A percentile compares a stretch with the other conserved stretches of the same genome.
These are phyloP conservation scores for Mythimna lalbum DNA, from an alignment of 2,888 invertebrate species.

Conservation along the genomic window DNA sequence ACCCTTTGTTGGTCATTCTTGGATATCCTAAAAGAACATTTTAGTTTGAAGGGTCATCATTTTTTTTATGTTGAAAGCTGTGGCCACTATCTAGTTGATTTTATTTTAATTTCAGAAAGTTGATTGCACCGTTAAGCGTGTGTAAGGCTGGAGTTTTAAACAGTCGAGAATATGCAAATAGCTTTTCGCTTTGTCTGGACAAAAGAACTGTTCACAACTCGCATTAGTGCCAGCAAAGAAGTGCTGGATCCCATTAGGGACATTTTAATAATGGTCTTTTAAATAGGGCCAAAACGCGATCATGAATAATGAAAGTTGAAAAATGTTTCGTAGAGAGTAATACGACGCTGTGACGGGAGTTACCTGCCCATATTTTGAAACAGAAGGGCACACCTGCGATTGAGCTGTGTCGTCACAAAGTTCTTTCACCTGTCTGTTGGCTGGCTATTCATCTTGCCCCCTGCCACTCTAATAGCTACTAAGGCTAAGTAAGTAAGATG, in stretches of 20 bases:
- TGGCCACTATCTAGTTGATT: slow-evolving; percentile 9
- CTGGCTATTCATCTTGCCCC: slow-evolving; percentile 68
- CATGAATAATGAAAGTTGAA: slow-evolving; percentile 66
- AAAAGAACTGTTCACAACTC: slow-evolving; percentile 79
- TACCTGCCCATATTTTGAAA: slow-evolving; percentile 71
- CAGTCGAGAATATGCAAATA: slow-evolving; percentile 77
- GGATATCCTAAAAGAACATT: slow-evolving; percentile 16
- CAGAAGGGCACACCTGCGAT: slow-evolving; percentile 79
- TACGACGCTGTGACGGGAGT: slow-evolving; percentile 45
- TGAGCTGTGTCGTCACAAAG: slow-evolving; percentile 75
- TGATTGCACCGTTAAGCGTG: slow-evolving; percentile 64
- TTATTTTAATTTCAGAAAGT: slow-evolving; percentile 54
- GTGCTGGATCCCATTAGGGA: slow-evolving; percentile 73
- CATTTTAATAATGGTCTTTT: slow-evolving; percentile 74
- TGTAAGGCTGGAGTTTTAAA: slow-evolving; percentile 69
- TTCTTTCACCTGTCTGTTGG: slow-evolving; percentile 80
- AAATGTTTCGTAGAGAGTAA: slow-evolving; percentile 62
- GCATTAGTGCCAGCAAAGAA: slow-evolving; percentile 76
- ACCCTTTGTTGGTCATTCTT: slow-evolving; percentile 64
- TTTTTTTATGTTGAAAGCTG: slow-evolving; percentile 5
- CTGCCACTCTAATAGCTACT: slow-evolving; percentile 67
- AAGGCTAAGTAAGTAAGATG: slow-evolving; percentile 67
- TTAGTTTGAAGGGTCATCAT: slow-evolving; percentile 1
- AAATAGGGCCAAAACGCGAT: slow-evolving; percentile 63
- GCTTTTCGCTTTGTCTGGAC: slow-evolving; percentile 74